Conservation (phyloP, 2,113 vertebrate species). For the Morone chrysops region DNA sequence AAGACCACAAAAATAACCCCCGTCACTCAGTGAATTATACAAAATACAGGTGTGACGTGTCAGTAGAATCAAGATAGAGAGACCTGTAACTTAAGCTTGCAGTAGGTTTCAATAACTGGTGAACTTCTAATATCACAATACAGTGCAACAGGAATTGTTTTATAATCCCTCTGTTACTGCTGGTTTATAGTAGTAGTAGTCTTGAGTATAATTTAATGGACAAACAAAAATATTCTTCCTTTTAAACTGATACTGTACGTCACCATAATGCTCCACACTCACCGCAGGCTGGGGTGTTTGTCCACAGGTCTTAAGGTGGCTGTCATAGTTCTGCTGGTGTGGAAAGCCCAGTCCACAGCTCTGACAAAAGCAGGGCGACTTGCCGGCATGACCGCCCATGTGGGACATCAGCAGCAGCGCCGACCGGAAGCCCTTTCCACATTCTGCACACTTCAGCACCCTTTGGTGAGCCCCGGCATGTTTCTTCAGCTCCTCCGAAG, state of each 20-base stretch:
- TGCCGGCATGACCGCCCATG: slow-evolving; percentile 90
- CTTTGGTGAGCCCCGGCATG: slow-evolving; percentile 92
- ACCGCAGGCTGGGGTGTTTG: slow-evolving; percentile 60
- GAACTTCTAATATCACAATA: not conserved
- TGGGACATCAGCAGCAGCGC: slow-evolving; percentile 90
- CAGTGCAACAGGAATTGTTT: not conserved
- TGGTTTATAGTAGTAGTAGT: not conserved
- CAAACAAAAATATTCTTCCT: not conserved
- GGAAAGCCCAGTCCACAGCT: slow-evolving; percentile 91
- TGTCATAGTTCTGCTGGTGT: slow-evolving; percentile 83
- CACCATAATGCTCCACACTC: slow-evolving; percentile 30
- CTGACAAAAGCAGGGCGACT: slow-evolving; percentile 89
- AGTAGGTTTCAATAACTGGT: not conserved
- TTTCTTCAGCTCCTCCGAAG: slow-evolving; percentile 87
- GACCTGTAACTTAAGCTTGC: not conserved
- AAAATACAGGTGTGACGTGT: not conserved
- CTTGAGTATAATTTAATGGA: not conserved
- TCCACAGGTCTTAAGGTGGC: slow-evolving; percentile 84
- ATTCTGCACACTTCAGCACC: slow-evolving; percentile 89
- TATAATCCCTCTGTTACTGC: not conserved
- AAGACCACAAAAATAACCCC: slow-evolving; percentile 12
- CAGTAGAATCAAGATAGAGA: not conserved
- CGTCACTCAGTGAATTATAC: not conserved
- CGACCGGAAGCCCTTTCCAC: slow-evolving; percentile 91
- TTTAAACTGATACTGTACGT: not conserved